Evolutionary conservation across 1,140 invertebrate species (phyloP).

Genomic region (Drosophila aff.): DNA sequence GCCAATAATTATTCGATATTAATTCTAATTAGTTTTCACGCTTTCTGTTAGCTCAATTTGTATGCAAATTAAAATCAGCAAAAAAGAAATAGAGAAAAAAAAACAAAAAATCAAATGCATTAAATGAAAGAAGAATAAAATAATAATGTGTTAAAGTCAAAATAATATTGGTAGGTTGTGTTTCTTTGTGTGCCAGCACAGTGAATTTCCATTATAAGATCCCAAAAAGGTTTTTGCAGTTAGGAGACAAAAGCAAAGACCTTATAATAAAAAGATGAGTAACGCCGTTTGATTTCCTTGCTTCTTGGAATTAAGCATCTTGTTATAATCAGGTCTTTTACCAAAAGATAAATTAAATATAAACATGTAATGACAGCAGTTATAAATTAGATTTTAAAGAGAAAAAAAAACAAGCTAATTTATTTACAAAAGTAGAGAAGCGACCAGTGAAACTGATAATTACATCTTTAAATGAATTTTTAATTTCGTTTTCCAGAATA

Average conservation of each 20-base stretch:
- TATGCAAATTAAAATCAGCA: constrained; percentile 58
- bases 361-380: neutral
- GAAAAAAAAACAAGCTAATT: neutral
- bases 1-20: constrained; percentile 42
- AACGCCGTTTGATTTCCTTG: neutral
- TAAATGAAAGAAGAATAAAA: constrained; percentile 16
- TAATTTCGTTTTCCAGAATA: neutral
- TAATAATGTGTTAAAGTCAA: constrained; percentile 35
- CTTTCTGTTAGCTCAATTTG: constrained; percentile 54
- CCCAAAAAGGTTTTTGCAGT: neutral
- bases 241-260: neutral
- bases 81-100: constrained; percentile 21
- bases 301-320: neutral
- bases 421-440: neutral
- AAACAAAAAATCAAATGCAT: constrained; percentile 3
- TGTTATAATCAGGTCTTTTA: neutral
- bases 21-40: constrained; percentile 60
- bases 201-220: constrained; percentile 13
- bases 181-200: constrained; percentile 25
- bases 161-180: neutral
- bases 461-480: neutral
- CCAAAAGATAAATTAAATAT: neutral
- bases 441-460: neutral
- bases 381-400: neutral
- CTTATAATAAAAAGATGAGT: neutral